These are phyloP conservation scores for Gymnothorax javanicus DNA, from an alignment of 2,797 vertebrate species.

Conservation along the genomic window DNA sequence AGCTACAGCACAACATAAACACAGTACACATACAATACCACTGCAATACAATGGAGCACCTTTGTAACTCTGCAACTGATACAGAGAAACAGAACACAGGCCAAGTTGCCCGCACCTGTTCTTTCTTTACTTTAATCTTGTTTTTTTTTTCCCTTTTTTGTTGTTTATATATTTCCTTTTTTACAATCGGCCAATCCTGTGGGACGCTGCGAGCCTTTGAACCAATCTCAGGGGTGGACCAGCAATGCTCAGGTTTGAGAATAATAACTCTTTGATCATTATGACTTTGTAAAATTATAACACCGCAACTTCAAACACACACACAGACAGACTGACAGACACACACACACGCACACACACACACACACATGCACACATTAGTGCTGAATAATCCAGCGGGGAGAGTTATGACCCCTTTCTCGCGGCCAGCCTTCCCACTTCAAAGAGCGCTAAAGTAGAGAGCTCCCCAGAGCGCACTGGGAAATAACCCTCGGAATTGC, in stretches of 20 bases:
- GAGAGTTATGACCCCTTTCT: slow-evolving; percentile 25
- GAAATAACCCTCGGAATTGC: slow-evolving; percentile 9
- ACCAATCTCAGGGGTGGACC: slow-evolving; percentile 31
- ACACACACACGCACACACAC: neutral
- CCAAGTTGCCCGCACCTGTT: neutral
- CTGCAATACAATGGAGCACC: neutral
- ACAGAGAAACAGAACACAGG: neutral
- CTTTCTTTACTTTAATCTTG: neutral
- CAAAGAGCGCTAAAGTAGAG: neutral
- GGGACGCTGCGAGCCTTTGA: slow-evolving; percentile 38
- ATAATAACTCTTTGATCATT: slow-evolving; percentile 53
- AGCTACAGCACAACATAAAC: too few relatives aligned
- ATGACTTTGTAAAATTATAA: slow-evolving; percentile 20
- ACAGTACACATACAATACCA: too few relatives aligned
- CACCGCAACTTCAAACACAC: too few relatives aligned
- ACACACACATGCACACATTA: too few relatives aligned
- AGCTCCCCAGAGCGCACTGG: neutral
- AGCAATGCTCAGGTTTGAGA: slow-evolving; percentile 31
- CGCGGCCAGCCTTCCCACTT: slow-evolving; percentile 15
- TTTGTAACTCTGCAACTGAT: neutral
- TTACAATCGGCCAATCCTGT: slow-evolving; percentile 20
- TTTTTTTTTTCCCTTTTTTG: neutral
- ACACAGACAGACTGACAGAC: neutral
- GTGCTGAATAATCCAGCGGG: slow-evolving; percentile 17
- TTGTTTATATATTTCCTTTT: neutral